Evolutionary conservation across 2,797 vertebrate genomes (phyloP).

Genomic region (Craterocephalus amniculus): DNA sequence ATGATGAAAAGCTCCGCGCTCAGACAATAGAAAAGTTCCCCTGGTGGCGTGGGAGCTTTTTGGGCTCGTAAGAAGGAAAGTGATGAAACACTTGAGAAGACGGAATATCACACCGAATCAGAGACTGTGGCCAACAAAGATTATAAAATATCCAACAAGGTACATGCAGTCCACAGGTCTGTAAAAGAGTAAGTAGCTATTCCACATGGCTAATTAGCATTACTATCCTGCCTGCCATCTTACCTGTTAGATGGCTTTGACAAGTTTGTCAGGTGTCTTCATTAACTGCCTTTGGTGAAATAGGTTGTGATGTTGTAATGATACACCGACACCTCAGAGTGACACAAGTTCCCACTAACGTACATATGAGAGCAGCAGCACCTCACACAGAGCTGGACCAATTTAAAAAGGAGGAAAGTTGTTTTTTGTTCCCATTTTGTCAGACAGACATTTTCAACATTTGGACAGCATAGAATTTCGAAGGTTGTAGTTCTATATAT

Average conservation of each 20-base stretch:
- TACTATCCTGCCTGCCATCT: constrained; percentile 46
- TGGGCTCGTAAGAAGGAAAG: constrained; percentile 51
- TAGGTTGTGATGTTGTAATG: constrained; percentile 31
- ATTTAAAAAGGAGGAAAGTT: constrained; percentile 6
- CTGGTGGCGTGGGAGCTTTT: constrained; percentile 52
- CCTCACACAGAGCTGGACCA: constrained; percentile 12
- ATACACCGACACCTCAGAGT: constrained; percentile 17
- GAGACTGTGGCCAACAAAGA: constrained; percentile 45
- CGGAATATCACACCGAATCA: constrained; percentile 56
- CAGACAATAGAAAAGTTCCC: constrained; percentile 69
- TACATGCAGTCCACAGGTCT: constrained; percentile 28
- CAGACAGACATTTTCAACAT: constrained; percentile 54
- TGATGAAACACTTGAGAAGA: constrained; percentile 69
- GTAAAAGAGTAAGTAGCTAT: constrained; percentile 11
- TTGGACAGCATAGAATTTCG: constrained; percentile 29
- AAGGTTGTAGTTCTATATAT: constrained; percentile 49
- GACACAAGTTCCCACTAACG: constrained; percentile 27
- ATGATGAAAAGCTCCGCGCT: constrained; percentile 66
- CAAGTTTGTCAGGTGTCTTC: constrained; percentile 35
- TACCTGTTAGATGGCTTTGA: constrained; percentile 56
- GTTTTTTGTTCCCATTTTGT: constrained; percentile 3
- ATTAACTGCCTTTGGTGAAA: constrained; percentile 45
- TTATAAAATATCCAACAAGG: constrained; percentile 41
- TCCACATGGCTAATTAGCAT: constrained; percentile 73
- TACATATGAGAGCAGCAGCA: constrained; percentile 23